These are phyloP conservation scores for Conger conger DNA, from an alignment of 2,113 vertebrate species.

Conservation along the genomic window DNA sequence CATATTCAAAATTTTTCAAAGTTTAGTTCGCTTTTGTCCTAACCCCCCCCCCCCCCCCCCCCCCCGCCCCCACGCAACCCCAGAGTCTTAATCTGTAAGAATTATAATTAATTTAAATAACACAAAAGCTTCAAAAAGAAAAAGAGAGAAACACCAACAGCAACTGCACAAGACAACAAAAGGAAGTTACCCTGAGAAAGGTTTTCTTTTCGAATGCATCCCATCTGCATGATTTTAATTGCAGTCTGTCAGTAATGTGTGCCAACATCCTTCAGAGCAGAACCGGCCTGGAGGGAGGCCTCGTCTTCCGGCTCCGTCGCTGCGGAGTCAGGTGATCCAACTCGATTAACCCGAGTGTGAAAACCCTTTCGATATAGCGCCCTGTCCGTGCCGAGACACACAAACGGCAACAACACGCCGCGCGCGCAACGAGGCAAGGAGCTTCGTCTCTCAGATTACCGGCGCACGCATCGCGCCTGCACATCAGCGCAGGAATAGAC, in stretches of 20 bases:
- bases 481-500: constrained; percentile 40
- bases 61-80: no score
- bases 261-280: constrained; percentile 10
- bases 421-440: constrained; percentile 32
- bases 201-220: background rate
- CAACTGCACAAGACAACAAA: background rate
- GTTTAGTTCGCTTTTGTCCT: background rate
- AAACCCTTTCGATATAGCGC: constrained; percentile 8
- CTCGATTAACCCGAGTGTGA: background rate
- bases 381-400: constrained; percentile 41
- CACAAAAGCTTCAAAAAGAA: background rate
- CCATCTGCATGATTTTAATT: constrained; percentile 21
- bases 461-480: constrained; percentile 25
- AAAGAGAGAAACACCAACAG: background rate
- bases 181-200: background rate
- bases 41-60: background rate
- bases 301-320: background rate
- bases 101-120: background rate
- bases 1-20: background rate
- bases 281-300: constrained; percentile 15
- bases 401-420: constrained; percentile 45
- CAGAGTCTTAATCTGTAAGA: background rate
- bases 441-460: constrained; percentile 41
- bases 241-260: constrained; percentile 14
- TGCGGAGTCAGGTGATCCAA: constrained; percentile 5